Evolutionary conservation across 92 coral and sea anemone genomes (phyloP).

Genomic region (Siderastrea radians): DNA sequence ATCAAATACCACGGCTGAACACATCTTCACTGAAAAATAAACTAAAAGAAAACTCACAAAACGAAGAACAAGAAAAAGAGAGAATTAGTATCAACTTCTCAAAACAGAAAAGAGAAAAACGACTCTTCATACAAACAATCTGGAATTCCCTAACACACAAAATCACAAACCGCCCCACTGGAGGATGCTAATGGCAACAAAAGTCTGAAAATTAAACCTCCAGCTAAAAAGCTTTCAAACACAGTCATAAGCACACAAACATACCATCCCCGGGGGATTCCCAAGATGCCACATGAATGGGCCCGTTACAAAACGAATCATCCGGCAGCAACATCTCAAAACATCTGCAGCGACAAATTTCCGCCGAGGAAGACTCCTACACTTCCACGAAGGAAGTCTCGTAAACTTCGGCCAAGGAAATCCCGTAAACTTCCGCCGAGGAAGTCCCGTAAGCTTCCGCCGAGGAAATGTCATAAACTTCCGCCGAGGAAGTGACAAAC

Average conservation of each 20-base stretch:
- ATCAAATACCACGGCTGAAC: slow-evolving; percentile 19
- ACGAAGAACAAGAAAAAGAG: background rate
- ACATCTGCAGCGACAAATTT: no score
- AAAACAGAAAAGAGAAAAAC: background rate
- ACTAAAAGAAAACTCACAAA: background rate
- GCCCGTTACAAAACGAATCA: no score
- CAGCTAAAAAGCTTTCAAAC: background rate
- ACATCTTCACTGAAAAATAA: slow-evolving; percentile 21
- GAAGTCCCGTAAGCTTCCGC: no score
- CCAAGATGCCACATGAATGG: background rate
- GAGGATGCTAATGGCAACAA: background rate
- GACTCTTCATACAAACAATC: background rate
- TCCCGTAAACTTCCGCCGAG: no score
- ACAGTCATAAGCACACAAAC: background rate
- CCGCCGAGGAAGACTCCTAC: no score
- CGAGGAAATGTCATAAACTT: no score
- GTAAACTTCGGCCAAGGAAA: no score
- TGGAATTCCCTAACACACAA: background rate
- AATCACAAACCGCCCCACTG: background rate
- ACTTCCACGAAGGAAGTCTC: no score
- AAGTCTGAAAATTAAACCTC: slow-evolving; percentile 11
- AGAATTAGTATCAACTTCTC: background rate
- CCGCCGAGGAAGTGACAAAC: no score
- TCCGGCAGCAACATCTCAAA: no score
- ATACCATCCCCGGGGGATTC: background rate